phyloP scores from a whole-genome alignment of 1,140 invertebrate genomes.

The Habropoda laboriosa region DNA sequence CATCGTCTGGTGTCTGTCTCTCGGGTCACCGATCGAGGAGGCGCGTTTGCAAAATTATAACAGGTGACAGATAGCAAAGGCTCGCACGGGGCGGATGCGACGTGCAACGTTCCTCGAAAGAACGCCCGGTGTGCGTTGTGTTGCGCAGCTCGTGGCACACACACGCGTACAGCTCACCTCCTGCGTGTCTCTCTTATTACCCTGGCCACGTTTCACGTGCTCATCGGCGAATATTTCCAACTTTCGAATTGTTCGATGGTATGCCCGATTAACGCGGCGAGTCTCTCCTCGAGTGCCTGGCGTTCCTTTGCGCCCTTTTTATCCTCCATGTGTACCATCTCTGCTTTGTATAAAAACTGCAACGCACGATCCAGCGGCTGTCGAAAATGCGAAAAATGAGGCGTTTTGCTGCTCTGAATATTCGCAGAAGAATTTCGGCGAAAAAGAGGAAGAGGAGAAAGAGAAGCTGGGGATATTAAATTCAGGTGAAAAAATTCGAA shows the following conservation, averaged over 20 bases:
- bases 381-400: not conserved
- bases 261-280: not conserved
- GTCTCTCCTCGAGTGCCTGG: not conserved
- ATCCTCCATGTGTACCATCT: not conserved
- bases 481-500: too few species aligned
- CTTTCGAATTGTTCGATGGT: conserved; percentile 6
- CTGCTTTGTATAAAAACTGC: not conserved
- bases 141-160: conserved; percentile 22
- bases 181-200: conserved; percentile 39
- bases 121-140: conserved; percentile 47
- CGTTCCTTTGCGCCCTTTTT: conserved; percentile 9
- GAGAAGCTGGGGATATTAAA: too few species aligned
- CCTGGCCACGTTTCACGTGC: conserved; percentile 54
- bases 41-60: conserved; percentile 75
- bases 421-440: too few species aligned
- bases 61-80: conserved; percentile 74
- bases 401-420: too few species aligned
- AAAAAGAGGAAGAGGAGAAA: too few species aligned
- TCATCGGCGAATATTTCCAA: conserved; percentile 25
- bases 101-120: conserved; percentile 60
- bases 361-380: not conserved
- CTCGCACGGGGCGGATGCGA: conserved; percentile 67
- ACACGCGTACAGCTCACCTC: too few species aligned
- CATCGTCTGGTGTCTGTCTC: not conserved
- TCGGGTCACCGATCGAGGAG: conserved; percentile 15